phyloP scores from a whole-genome alignment of 2,113 vertebrate genomes.

The Leptosomus discolor region DNA sequence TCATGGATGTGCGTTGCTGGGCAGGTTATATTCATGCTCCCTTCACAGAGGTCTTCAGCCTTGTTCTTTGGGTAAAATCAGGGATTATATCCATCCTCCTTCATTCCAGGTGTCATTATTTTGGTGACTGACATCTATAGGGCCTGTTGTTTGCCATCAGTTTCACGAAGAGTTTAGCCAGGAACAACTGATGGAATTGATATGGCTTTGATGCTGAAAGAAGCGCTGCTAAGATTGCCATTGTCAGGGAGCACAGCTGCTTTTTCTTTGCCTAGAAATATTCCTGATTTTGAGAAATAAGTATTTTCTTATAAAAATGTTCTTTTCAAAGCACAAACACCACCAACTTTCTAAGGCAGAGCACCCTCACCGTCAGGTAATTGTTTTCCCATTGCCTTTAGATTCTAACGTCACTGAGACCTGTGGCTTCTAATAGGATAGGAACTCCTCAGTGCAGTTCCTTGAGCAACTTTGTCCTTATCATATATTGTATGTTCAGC shows the following conservation, averaged over 20 bases:
- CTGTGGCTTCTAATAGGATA: not conserved
- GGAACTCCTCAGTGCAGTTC: not conserved
- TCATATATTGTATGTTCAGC: not conserved
- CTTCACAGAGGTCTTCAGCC: not conserved
- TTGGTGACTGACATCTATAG: not conserved
- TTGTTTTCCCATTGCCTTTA: not conserved
- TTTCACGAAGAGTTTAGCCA: not conserved
- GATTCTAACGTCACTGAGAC: not conserved
- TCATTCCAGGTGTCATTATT: not conserved
- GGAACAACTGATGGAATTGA: not conserved
- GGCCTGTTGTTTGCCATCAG: not conserved
- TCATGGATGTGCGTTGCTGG: not conserved
- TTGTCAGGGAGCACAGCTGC: not conserved
- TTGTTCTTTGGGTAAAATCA: not conserved
- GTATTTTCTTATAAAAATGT: not conserved
- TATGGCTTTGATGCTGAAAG: not conserved
- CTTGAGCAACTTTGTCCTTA: not conserved
- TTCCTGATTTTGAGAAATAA: not conserved
- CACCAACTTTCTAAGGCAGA: not conserved
- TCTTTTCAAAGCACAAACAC: not conserved
- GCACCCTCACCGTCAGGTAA: not conserved
- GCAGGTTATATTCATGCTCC: not conserved
- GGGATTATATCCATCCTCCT: not conserved
- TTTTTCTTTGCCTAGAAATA: not conserved
- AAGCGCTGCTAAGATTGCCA: not conserved